Evolutionary conservation across 1,140 invertebrate species (phyloP), one percentile per base, ranked within the genome.

Genomic region (Himalopsyche phryganea): DNA sequence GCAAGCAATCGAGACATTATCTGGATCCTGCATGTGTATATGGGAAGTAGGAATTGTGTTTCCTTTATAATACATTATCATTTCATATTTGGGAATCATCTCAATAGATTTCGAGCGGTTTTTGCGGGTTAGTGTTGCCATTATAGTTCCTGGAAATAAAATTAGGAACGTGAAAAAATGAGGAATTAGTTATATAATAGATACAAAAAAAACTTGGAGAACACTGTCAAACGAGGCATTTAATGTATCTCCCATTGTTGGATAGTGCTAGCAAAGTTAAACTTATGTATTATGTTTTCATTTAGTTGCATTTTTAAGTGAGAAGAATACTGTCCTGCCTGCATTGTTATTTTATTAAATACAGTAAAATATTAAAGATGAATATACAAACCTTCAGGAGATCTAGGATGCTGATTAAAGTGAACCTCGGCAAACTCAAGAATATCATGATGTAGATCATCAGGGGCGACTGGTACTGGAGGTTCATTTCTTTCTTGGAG

Each of bases 21-120:
- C 94, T 0, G 93, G 91, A 77, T 97, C 94, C 72, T 94, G 94
- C 79, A 98, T 85, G 67, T 95, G 92, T 68, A 96, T 89, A 73
- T 97, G 94, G 0, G 94, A 96, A 53, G 90, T 95, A 1, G 93
- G 90, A 66, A 98, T 97, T 36, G 86, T 85, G 49, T 87, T 90
- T 19, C 85, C 88, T 71, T 93, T 92, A 63, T 90, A 91, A 74
- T 88, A 96, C 0, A 85, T 87, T 1, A 96, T 85, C 92, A 98
- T 96, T 71, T 97, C 93, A 66, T 91, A 89, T 68, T 95, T 94
- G 0, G 90, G 88, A 20, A 95, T 80, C 48, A 88, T 78, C 69
- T 94, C 91, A 60, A 85, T 80, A 32, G 83, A 85, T 60, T 91
- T 91, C 36, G 81, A 81, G 17, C 83, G 74, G 0, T 79, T 80